Evolutionary conservation across 2,113 vertebrate genomes (phyloP).

Genomic region (Xenotilapia caudafasciata): DNA sequence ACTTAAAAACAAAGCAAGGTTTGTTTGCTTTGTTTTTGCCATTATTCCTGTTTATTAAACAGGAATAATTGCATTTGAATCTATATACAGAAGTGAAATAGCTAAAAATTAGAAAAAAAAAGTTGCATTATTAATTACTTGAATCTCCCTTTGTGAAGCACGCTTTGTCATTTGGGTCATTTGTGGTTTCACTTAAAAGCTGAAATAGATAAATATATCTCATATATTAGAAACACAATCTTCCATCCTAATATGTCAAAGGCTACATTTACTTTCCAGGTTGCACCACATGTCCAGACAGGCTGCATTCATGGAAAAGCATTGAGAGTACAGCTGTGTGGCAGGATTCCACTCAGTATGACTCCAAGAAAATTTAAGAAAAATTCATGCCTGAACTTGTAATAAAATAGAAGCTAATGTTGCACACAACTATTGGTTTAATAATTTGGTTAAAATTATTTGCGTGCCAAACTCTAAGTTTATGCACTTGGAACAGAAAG

Average conservation of each 20-base stretch:
- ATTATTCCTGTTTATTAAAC: neutral
- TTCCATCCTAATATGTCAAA: slow-evolving; percentile 3
- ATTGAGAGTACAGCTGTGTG: neutral
- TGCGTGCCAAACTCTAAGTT: neutral
- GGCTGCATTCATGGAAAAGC: neutral
- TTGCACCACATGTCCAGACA: slow-evolving; percentile 6
- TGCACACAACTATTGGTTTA: neutral
- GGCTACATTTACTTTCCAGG: neutral
- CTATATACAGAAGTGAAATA: neutral
- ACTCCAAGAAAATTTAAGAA: neutral
- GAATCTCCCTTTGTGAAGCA: neutral
- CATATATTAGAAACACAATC: neutral
- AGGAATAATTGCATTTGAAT: neutral
- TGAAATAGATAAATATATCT: neutral
- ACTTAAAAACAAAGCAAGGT: neutral
- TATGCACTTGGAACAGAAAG: neutral
- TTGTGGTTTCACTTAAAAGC: neutral
- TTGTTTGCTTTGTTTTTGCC: neutral
- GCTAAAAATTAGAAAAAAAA: neutral
- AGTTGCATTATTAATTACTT: neutral
- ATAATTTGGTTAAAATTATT: neutral
- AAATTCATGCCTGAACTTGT: neutral
- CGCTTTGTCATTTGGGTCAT: neutral
- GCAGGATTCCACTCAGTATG: neutral
- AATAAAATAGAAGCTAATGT: neutral